Evolutionary conservation across 2,888 invertebrate genomes (phyloP).

Genomic region (Drosophila putrida): DNA sequence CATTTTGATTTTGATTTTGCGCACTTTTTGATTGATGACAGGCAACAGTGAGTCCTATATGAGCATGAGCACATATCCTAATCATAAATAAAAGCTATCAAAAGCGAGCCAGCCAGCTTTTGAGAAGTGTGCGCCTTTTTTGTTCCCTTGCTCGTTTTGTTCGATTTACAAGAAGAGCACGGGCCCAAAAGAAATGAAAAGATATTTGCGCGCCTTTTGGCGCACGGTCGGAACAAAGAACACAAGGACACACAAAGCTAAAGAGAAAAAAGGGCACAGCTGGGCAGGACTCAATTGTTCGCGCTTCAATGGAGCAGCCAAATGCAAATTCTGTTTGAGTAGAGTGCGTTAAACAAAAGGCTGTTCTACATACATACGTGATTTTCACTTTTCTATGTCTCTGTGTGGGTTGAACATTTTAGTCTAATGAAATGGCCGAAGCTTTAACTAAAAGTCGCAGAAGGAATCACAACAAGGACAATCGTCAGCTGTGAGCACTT

Average conservation of each 20-base stretch:
- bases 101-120: conserved; percentile 53
- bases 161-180: conserved; percentile 40
- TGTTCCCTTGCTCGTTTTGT: conserved; percentile 31
- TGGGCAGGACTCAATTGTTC: conserved; percentile 73
- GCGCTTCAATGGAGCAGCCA: conserved; percentile 70
- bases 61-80: conserved; percentile 44
- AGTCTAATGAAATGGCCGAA: conserved; percentile 68
- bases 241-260: conserved; percentile 62
- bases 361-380: conserved; percentile 9
- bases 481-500: conserved; percentile 47
- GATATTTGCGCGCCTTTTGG: conserved; percentile 77
- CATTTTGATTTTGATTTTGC: conserved; percentile 83
- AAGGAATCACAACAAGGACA: conserved; percentile 24
- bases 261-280: conserved; percentile 70
- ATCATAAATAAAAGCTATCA: conserved; percentile 77
- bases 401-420: conserved; percentile 63
- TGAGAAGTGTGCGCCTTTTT: conserved; percentile 72
- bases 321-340: conserved; percentile 73
- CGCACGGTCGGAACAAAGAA: conserved; percentile 68
- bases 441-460: conserved; percentile 28
- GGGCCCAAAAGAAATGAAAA: conserved; percentile 65
- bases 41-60: conserved; percentile 37
- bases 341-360: conserved; percentile 66
- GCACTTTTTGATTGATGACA: conserved; percentile 83
- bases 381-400: background rate